Percentiles rank a stretch among this genome's conserved stretches.
These are phyloP conservation scores for Panzeria rudis DNA, from an alignment of 2,888 invertebrate species.

Conservation along the genomic window DNA sequence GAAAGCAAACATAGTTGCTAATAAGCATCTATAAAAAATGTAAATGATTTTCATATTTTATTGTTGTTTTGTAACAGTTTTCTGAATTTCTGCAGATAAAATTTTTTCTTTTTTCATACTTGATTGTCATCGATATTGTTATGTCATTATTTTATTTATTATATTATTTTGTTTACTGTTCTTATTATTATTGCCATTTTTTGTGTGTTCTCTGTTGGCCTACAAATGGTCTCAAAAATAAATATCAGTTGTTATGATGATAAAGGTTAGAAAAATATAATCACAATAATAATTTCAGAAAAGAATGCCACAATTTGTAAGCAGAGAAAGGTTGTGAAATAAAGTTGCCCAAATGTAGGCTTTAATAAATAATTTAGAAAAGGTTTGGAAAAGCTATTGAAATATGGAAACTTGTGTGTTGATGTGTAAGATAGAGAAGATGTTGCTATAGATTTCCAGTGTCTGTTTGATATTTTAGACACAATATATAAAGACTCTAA, in stretches of 20 bases:
- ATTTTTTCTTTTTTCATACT: background rate
- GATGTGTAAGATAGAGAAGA: background rate
- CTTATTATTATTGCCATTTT: conserved; percentile 28
- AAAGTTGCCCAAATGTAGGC: conserved; percentile 45
- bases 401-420: background rate
- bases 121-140: conserved; percentile 68
- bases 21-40: conserved; percentile 64
- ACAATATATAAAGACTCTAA: too few species aligned
- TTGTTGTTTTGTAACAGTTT: conserved; percentile 59
- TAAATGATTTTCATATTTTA: conserved; percentile 61
- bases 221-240: conserved; percentile 54
- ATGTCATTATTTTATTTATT: conserved; percentile 59
- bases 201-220: conserved; percentile 14
- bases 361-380: background rate
- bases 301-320: background rate
- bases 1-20: conserved; percentile 55
- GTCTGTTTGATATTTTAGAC: too few species aligned
- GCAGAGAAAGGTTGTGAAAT: background rate
- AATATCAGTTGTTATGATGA: conserved; percentile 65
- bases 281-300: conserved; percentile 35
- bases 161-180: conserved; percentile 44
- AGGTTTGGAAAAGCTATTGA: background rate
- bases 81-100: conserved; percentile 10
- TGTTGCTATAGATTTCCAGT: background rate
- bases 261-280: conserved; percentile 65